Evolutionary conservation across 2,888 invertebrate genomes (phyloP), one percentile per base, ranked within the genome.

Genomic region (Rhabditoides inermis): DNA sequence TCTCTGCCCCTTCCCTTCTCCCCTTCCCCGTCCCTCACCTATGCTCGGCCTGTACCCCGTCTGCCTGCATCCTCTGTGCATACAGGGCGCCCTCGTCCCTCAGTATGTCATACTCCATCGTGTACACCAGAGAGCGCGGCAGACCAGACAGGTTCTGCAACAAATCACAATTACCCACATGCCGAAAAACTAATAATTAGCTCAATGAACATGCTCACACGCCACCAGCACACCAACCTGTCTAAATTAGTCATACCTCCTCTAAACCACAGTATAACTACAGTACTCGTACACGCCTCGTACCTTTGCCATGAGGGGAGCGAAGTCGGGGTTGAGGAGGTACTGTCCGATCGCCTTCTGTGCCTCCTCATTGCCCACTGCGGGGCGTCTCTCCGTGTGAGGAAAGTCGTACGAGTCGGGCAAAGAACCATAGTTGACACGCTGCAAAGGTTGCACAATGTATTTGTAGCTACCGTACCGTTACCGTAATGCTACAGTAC

Each of bases 71-170:
- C 53, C 77, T 58, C 27, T 73, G 61, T 0, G 73, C 75, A 54
- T 77, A 79, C 71, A 78, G 73, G 5, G 77, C 40, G 36, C 68
- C 69, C 54, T 79, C 79, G 57, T 79, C 79, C 2, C 78, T 60
- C 10, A 78, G 67, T 2, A 78, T 74, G 53, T 79, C 79, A 58
- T 75, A 77, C 41, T 78, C 76, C 28, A 77, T 74, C 18, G 78
- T 77, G 7, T 77, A 63, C 39, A 79, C 63, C 48, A 77, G 76
- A 2, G 77, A 68, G 30, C 69, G 64, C 1, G 79, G 76, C 36
- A 77, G 57, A 10, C 65, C 69, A 1, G 57, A 51, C 12, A 76
- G 53, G 37, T 64, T 55, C 42, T 48, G 15, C 6, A 36, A 6
- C 6, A n/a, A 42, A 2, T 22, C 2, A 42, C 23, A n/a, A 3